Evolutionary conservation across 1,140 invertebrate species (phyloP).

Genomic region (Atta texana): DNA sequence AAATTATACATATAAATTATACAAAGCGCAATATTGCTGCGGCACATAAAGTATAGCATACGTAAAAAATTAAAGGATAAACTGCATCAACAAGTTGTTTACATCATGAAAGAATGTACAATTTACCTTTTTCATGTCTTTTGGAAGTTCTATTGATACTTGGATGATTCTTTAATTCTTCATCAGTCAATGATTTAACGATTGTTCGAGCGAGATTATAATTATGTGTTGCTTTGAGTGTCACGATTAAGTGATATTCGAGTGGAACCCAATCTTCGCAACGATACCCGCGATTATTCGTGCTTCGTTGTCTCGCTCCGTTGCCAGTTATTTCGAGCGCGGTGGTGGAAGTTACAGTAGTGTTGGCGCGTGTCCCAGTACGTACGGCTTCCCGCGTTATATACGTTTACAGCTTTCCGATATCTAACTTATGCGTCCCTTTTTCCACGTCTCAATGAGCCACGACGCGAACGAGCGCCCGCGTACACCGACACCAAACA

Average conservation of each 20-base stretch:
- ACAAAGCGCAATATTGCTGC: background rate
- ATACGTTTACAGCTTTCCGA: constrained; percentile 67
- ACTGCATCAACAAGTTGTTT: background rate
- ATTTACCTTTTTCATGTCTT: background rate
- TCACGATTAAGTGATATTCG: constrained; percentile 29
- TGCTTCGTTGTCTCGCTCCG: background rate
- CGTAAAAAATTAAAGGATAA: background rate
- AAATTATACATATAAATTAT: background rate
- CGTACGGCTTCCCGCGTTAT: constrained; percentile 69
- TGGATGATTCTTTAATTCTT: background rate
- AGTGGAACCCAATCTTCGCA: constrained; percentile 19
- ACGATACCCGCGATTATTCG: constrained; percentile 35
- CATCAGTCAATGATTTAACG: background rate
- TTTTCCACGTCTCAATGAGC: constrained; percentile 76
- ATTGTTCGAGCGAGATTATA: background rate
- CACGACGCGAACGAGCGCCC: constrained; percentile 52
- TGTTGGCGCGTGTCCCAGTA: constrained; percentile 46
- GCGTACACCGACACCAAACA: constrained; percentile 9
- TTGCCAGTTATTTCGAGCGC: constrained; percentile 10
- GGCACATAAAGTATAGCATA: background rate
- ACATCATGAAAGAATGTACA: background rate
- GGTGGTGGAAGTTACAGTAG: constrained; percentile 8
- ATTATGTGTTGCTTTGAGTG: background rate
- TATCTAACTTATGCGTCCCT: constrained; percentile 63
- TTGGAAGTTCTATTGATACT: background rate